Evolutionary conservation across 2,113 vertebrate species (phyloP), one percentile per base, ranked within the genome.

Genomic region (Clupea harengus): DNA sequence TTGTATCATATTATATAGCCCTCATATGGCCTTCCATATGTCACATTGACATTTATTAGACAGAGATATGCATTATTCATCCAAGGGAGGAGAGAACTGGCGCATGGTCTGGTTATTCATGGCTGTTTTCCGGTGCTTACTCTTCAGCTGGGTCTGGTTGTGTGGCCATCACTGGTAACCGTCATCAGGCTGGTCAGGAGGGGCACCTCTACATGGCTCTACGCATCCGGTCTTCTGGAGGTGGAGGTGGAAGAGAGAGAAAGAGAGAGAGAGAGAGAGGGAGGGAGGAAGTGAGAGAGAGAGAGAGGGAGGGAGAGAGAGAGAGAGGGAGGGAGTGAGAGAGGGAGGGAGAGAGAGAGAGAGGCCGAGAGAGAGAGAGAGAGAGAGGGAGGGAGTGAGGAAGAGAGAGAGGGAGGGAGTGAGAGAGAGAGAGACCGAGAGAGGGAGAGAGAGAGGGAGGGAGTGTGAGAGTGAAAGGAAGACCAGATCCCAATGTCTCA

Each of bases 151-250:
- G 88, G 81, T 89, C 90, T 89, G 94, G 93, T 92, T 91, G 89
- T 92, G 92, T 94, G 93, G 93, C 95, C 95, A 96, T 96, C 94
- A 92, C 95, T 95, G 93, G 93, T 94, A 92, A 93, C 94, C 92
- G 92, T 94, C 93, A 93, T 90, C 84, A 85, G 93, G 89, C 93
- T 90, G 91, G 88, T 87, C 88, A 87, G 91, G 92, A 83, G 90
- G 90, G 86, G 89, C 88, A 92, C 93, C 90, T 93, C 93, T 90
- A 93, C 91, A 92, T 89, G 49, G 85, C 72, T 32, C 72, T 78
- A 13, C 72, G 39, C 72, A 78, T 78, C 72, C 15, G 72, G 72
- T 32, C 28, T 17, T 15, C 72, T 78, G 72, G 72, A 32, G 32
- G 11, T 78, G n/a, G 64, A 28, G 64, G 10, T 4, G 25, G 25